phyloP scores from a whole-genome alignment of 2,888 invertebrate genomes.

The Dromius quadrimaculatus region DNA sequence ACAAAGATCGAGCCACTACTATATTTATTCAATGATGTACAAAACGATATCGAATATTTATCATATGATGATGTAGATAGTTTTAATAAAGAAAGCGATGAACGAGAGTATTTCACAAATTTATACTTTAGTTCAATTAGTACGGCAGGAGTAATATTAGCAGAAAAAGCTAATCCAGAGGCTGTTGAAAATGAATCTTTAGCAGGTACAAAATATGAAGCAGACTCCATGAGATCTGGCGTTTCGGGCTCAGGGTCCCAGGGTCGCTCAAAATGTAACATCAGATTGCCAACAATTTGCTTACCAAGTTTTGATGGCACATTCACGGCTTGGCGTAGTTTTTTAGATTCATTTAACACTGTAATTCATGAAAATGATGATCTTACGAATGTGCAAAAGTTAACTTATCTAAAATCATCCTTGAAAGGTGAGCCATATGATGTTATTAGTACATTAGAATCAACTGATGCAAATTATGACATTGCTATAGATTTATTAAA shows the following conservation, averaged over 20 bases:
- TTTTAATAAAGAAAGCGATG: background rate
- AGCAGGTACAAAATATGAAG: background rate
- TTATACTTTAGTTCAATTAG: background rate
- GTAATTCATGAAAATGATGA: conserved; percentile 55
- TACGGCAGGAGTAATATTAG: background rate
- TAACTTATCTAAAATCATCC: conserved; percentile 55
- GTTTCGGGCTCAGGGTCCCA: background rate
- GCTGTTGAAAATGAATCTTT: background rate
- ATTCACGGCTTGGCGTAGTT: conserved; percentile 54
- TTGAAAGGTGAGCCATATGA: conserved; percentile 56
- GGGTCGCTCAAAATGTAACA: background rate
- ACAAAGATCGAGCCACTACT: background rate
- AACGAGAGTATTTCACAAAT: background rate
- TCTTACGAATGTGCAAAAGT: conserved; percentile 53
- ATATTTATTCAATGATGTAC: background rate
- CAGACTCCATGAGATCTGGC: background rate
- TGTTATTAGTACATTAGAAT: too few species aligned
- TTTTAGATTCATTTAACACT: conserved; percentile 54
- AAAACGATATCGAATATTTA: too few species aligned
- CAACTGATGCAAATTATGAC: too few species aligned
- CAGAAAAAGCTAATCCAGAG: background rate
- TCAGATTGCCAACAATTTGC: conserved; percentile 53
- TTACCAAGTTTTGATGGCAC: conserved; percentile 55
- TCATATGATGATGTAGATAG: background rate
- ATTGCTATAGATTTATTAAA: too few species aligned